phyloP scores from a whole-genome alignment of 1,140 invertebrate species.

The Marisa cornuarietis region DNA sequence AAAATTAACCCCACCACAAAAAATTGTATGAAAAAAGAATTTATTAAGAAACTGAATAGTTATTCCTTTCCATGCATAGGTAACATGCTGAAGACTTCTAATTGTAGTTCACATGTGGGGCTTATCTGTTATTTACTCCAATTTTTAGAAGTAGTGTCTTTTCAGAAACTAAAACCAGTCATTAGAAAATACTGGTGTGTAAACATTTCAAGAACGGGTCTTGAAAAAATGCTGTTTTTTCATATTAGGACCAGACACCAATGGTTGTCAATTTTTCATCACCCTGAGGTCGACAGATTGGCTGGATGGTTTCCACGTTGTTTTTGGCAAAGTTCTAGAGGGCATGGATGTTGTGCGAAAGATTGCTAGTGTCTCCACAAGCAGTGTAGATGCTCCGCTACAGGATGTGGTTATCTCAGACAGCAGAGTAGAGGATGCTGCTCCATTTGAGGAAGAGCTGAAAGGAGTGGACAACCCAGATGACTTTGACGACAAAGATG shows the following conservation, averaged over 20 bases:
- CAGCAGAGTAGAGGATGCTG: constrained; percentile 2
- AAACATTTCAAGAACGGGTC: no score
- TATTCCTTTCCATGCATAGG: no score
- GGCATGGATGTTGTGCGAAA: constrained; percentile 76
- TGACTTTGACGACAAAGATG: constrained; percentile 4
- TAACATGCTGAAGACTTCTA: no score
- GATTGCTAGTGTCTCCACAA: constrained; percentile 70
- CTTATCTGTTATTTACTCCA: no score
- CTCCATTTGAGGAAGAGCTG: neutral
- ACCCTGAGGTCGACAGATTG: constrained; percentile 79
- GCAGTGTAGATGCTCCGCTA: constrained; percentile 53
- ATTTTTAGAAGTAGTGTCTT: no score
- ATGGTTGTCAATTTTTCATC: constrained; percentile 66
- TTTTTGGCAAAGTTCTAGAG: constrained; percentile 92
- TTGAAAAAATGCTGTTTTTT: neutral
- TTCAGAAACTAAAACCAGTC: no score
- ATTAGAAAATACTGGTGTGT: no score
- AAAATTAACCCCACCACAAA: no score
- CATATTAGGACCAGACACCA: constrained; percentile 48
- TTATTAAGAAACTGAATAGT: no score
- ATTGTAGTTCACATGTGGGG: no score
- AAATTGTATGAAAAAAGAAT: no score
- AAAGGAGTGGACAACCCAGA: constrained; percentile 4
- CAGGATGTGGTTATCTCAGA: constrained; percentile 2
- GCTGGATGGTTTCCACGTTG: constrained; percentile 93